These are phyloP conservation scores for Podarcis raffonei DNA, from an alignment of 2,113 vertebrate genomes.

Conservation along the genomic window DNA sequence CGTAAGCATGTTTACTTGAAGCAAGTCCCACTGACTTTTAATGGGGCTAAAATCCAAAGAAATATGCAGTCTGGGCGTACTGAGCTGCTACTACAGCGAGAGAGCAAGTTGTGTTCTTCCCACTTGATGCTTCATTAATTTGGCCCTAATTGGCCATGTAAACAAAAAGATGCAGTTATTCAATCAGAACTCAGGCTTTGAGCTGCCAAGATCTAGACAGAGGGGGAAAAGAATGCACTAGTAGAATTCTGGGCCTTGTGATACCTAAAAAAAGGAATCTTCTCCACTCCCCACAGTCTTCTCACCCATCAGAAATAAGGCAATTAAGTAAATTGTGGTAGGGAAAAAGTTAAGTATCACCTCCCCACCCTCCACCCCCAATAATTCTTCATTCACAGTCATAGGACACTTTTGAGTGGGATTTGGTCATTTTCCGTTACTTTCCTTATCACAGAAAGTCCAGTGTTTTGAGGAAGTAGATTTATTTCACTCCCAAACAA, in stretches of 20 bases:
- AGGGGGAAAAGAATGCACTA: neutral
- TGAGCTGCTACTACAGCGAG: neutral
- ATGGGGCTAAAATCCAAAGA: neutral
- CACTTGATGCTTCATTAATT: neutral
- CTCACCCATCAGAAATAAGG: neutral
- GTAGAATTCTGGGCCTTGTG: too few relatives aligned
- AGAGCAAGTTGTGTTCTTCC: neutral
- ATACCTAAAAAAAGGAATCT: neutral
- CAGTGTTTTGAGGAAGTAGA: too few relatives aligned
- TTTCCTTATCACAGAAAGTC: too few relatives aligned
- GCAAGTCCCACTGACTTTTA: neutral
- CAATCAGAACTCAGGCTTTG: neutral
- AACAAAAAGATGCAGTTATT: constrained; percentile 3
- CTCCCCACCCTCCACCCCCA: too few relatives aligned
- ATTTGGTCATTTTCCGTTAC: too few relatives aligned
- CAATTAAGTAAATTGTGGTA: neutral
- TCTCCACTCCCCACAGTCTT: neutral
- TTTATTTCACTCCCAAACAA: too few relatives aligned
- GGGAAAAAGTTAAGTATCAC: neutral
- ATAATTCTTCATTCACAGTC: neutral
- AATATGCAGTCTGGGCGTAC: neutral
- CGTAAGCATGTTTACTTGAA: neutral
- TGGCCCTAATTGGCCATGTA: neutral
- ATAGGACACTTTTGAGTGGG: neutral
- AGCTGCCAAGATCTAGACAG: neutral